A percentile compares a stretch with the other conserved stretches of the same genome.
These are phyloP conservation scores for Heterodera carotae DNA, from an alignment of 1,140 invertebrate genomes.

Conservation along the genomic window DNA sequence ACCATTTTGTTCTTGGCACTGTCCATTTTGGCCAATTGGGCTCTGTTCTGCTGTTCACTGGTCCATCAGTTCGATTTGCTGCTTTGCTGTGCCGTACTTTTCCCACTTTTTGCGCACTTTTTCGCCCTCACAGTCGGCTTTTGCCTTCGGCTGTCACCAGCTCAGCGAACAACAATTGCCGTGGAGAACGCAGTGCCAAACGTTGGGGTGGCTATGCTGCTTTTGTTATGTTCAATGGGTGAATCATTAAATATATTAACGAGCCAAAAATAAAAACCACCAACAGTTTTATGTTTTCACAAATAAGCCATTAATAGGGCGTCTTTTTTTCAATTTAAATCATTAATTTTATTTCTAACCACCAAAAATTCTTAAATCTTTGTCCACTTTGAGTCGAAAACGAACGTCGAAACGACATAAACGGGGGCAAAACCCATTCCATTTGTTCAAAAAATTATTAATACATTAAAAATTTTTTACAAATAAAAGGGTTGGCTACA, in stretches of 20 bases:
- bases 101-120: background rate
- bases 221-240: background rate
- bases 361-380: no score
- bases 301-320: no score
- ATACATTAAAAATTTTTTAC: no score
- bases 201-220: background rate
- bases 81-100: background rate
- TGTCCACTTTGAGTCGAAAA: no score
- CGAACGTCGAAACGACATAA: no score
- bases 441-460: no score
- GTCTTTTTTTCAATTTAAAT: no score
- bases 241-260: background rate
- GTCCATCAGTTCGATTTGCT: background rate
- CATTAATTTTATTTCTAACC: no score
- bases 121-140: background rate
- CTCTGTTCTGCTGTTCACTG: background rate
- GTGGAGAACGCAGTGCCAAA: conserved; percentile 1
- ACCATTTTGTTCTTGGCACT: background rate
- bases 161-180: background rate
- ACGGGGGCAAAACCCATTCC: no score
- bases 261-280: no score
- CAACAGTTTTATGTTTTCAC: no score
- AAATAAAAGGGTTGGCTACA: no score
- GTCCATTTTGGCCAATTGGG: background rate
- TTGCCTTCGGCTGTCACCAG: background rate